These are phyloP conservation scores for Tenualosa thibaudeaui DNA, from an alignment of 2,797 vertebrate genomes.

Conservation along the genomic window DNA sequence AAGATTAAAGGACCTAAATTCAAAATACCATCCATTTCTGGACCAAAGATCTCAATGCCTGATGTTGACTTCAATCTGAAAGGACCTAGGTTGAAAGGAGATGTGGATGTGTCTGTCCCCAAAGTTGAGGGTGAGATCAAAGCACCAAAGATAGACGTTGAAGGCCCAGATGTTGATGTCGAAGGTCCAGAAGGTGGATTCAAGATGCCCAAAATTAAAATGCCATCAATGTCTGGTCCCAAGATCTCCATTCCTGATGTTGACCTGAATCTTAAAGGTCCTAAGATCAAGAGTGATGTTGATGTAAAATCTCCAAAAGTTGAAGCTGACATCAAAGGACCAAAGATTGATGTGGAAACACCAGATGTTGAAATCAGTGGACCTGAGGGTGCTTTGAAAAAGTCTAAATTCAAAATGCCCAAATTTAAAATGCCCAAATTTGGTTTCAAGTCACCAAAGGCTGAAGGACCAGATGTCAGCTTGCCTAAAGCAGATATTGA, in stretches of 20 bases:
- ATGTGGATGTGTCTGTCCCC: neutral
- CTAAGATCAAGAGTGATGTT: neutral
- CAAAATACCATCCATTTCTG: constrained; percentile 26
- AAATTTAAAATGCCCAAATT: constrained; percentile 62
- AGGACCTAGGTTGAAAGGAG: constrained; percentile 7
- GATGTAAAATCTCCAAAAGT: constrained; percentile 36
- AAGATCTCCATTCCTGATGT: constrained; percentile 35
- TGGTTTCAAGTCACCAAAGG: constrained; percentile 51
- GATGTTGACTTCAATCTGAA: constrained; percentile 5
- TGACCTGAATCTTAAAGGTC: constrained; percentile 23
- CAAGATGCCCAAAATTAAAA: constrained; percentile 23
- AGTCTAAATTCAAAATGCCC: constrained; percentile 43
- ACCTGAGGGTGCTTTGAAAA: constrained; percentile 34
- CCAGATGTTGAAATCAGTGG: constrained; percentile 19
- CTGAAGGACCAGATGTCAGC: constrained; percentile 55
- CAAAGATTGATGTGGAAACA: constrained; percentile 35
- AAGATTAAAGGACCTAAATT: constrained; percentile 22
- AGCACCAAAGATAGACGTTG: constrained; percentile 31
- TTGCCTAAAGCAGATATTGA: constrained; percentile 56
- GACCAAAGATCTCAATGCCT: constrained; percentile 25
- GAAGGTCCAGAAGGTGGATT: constrained; percentile 23
- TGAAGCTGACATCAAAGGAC: constrained; percentile 34
- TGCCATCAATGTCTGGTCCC: constrained; percentile 28
- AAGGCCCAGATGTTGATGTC: constrained; percentile 37
- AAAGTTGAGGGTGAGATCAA: neutral